Conservation (phyloP, 2,113 vertebrate species). For the Candoia aspera region DNA sequence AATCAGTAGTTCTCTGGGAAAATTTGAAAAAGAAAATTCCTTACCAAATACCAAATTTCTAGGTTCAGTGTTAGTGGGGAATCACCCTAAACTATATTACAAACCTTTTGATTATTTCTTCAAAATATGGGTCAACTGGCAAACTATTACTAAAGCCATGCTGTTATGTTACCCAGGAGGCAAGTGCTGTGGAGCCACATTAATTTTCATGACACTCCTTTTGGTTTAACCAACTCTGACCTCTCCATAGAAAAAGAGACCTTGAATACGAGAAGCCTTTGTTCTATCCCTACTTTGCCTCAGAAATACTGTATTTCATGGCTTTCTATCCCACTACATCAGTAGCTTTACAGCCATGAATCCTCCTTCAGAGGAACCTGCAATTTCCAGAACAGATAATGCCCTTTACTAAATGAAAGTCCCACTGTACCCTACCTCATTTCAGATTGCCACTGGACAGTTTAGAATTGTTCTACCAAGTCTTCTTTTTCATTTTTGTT, state of each 20-base stretch:
- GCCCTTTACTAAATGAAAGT: background rate
- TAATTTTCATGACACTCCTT: background rate
- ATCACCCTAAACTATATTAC: background rate
- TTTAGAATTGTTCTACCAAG: background rate
- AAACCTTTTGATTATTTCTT: background rate
- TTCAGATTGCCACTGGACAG: background rate
- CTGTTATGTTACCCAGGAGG: background rate
- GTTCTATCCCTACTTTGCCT: background rate
- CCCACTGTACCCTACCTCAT: background rate
- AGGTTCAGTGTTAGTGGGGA: background rate
- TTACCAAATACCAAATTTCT: background rate
- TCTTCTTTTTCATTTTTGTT: background rate
- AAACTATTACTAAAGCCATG: background rate
- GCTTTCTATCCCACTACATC: background rate
- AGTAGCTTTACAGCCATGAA: background rate
- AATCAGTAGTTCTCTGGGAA: background rate
- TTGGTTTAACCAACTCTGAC: background rate
- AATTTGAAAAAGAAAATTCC: background rate
- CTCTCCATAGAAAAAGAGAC: background rate
- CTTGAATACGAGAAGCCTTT: background rate
- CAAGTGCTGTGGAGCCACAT: background rate
- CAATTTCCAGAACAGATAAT: background rate
- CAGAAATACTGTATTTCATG: background rate
- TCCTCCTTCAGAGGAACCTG: background rate
- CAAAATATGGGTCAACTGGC: background rate